Conservation (phyloP, 2,797 vertebrate genomes). For the Sebastes diaconus region DNA sequence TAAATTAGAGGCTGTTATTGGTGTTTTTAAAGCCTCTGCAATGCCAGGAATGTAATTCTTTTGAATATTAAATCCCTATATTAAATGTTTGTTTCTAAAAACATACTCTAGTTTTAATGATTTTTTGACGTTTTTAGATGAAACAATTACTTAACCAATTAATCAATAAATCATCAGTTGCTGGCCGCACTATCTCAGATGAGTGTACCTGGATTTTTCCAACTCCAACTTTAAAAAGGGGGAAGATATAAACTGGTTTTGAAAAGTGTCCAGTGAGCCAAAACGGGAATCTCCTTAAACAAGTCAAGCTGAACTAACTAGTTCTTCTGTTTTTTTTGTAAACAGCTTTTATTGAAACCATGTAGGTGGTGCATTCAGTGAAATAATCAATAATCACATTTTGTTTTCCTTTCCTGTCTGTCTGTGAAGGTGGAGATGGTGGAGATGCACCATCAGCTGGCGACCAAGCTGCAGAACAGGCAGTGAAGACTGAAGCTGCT, state of each 20-base stretch:
- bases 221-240: not conserved
- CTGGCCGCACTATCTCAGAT: rapidly evolving
- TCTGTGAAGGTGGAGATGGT: slow-evolving; percentile 17
- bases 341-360: not conserved
- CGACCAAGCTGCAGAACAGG: not conserved
- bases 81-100: not conserved
- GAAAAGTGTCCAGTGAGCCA: not conserved
- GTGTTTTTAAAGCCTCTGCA: too few relatives aligned
- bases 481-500: slow-evolving; percentile 13
- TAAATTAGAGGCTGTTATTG: not conserved
- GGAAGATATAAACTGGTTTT: not conserved
- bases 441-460: not conserved
- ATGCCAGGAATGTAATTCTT: too few relatives aligned
- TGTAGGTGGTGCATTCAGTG: not conserved
- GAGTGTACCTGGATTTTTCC: not conserved
- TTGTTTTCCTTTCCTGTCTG: too few relatives aligned
- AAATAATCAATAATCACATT: not conserved
- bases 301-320: not conserved
- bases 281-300: not conserved
- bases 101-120: not conserved
- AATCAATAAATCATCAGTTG: not conserved
- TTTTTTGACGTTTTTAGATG: not conserved
- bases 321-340: not conserved
- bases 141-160: not conserved
- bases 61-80: too few relatives aligned